phyloP scores from a whole-genome alignment of 2,888 invertebrate species.

The Pheosia gnoma region DNA sequence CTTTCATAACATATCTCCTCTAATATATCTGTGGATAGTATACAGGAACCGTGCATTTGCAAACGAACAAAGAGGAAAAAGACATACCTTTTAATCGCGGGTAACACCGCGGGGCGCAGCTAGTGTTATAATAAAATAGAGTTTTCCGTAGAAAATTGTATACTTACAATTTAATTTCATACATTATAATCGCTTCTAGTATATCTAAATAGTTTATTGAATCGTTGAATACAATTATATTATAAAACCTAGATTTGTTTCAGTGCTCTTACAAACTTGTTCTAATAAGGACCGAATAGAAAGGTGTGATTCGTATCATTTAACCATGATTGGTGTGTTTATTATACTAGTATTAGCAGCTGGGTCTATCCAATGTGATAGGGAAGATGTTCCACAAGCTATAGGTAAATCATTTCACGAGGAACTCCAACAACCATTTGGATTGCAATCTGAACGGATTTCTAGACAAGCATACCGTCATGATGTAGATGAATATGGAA shows the following conservation, averaged over 20 bases:
- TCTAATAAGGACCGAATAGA: not conserved
- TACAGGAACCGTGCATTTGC: no score
- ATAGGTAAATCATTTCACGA: not conserved
- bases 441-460: not conserved
- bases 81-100: no score
- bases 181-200: no score
- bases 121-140: no score
- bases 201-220: not conserved
- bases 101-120: no score
- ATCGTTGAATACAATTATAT: not conserved
- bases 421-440: not conserved
- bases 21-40: no score
- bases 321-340: not conserved
- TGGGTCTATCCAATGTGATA: not conserved
- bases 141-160: no score
- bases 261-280: not conserved
- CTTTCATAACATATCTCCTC: no score
- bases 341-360: not conserved
- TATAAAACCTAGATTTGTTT: not conserved
- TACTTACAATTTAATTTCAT: no score
- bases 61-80: no score
- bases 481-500: not conserved
- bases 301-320: not conserved
- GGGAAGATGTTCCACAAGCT: not conserved
- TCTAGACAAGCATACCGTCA: not conserved